Percentiles rank a stretch among this genome's conserved stretches.
Evolutionary conservation across 2,113 vertebrate genomes (phyloP).

Genomic region (Connochaetes taurinus): DNA sequence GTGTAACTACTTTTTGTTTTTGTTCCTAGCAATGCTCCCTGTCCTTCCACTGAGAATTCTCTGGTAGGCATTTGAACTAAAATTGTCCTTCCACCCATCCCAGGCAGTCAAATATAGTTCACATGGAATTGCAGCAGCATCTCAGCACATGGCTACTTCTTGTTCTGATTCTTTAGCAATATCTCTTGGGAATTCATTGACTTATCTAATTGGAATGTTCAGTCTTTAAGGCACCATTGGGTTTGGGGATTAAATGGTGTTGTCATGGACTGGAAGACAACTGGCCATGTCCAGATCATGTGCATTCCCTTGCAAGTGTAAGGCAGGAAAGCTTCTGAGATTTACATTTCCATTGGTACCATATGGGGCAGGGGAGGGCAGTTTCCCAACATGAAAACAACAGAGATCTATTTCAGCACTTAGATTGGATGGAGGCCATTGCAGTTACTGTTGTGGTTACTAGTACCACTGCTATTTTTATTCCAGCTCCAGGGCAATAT

Average conservation of each 20-base stretch:
- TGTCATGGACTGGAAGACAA: background rate
- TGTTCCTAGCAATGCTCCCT: background rate
- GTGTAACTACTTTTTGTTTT: background rate
- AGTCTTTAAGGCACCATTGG: background rate
- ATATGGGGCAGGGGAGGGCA: background rate
- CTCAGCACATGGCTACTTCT: background rate
- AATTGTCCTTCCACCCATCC: background rate
- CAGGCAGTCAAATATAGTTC: background rate
- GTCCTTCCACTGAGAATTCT: background rate
- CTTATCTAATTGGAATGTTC: background rate
- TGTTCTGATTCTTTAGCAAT: background rate
- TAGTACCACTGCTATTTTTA: background rate
- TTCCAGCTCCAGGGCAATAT: background rate
- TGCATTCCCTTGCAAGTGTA: background rate
- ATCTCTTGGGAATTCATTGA: background rate
- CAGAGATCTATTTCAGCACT: background rate
- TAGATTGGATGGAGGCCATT: background rate
- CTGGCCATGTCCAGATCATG: background rate
- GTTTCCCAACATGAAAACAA: background rate
- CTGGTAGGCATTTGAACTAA: background rate
- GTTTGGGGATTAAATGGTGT: background rate
- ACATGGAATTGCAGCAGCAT: background rate
- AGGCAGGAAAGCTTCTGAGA: background rate
- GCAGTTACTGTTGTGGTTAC: background rate
- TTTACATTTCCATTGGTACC: background rate